A percentile compares a stretch with the other conserved stretches of the same genome.
These are phyloP conservation scores for Thomomys bottae DNA, from an alignment of 2,113 vertebrate species.

Conservation along the genomic window DNA sequence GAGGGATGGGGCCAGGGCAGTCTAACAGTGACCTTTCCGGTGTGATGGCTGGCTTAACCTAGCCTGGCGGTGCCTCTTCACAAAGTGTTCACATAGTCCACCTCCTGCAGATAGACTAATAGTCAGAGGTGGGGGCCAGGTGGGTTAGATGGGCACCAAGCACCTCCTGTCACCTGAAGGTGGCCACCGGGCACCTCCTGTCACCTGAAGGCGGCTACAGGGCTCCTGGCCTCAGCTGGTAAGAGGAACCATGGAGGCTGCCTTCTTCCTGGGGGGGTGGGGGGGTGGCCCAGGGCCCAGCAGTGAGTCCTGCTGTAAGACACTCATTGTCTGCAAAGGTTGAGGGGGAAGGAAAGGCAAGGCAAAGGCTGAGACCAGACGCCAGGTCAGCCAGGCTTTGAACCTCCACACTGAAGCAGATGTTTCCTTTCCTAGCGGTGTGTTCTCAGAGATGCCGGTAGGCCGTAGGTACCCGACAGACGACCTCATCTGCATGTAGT, in stretches of 20 bases:
- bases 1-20: background rate
- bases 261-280: background rate
- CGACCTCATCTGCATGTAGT: too few relatives aligned
- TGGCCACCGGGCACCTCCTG: background rate
- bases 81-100: background rate
- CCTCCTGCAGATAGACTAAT: background rate
- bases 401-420: too few relatives aligned
- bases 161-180: background rate
- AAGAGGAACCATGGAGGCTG: background rate
- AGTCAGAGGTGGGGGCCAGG: background rate
- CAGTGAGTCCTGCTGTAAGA: background rate
- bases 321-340: constrained; percentile 6
- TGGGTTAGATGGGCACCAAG: background rate
- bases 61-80: background rate
- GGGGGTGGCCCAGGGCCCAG: background rate
- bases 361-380: background rate
- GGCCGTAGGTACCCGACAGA: background rate
- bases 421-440: background rate
- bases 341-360: background rate
- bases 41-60: background rate
- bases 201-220: background rate
- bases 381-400: background rate
- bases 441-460: background rate
- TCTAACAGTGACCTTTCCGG: background rate
- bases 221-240: background rate